phyloP scores from a whole-genome alignment of 1,140 invertebrate genomes.

The Bombus sibiricus region DNA sequence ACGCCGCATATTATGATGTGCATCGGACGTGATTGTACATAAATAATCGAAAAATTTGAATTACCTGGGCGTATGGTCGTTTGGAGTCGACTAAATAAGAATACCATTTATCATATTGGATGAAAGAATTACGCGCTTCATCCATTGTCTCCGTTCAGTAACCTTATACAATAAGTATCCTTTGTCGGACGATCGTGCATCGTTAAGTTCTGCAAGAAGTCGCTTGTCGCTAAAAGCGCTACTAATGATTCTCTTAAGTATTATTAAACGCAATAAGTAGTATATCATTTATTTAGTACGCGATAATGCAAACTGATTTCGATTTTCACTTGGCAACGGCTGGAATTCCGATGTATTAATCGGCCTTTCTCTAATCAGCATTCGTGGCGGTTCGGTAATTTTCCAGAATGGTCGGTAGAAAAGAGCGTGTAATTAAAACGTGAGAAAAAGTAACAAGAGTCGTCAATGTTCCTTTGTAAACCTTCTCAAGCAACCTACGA shows the following conservation, averaged over 20 bases:
- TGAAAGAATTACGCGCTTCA: slow-evolving; percentile 42
- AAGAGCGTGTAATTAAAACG: not conserved
- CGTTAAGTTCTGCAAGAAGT: slow-evolving; percentile 36
- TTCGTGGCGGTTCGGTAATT: slow-evolving; percentile 27
- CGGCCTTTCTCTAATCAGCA: slow-evolving; percentile 45
- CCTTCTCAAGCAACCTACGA: not conserved
- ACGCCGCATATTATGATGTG: not conserved
- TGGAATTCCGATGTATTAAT: not conserved
- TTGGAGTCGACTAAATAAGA: not conserved
- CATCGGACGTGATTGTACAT: not conserved
- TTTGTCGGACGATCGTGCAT: slow-evolving; percentile 57
- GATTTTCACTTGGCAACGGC: slow-evolving; percentile 36
- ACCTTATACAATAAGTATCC: slow-evolving; percentile 56
- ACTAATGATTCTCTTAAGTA: slow-evolving; percentile 37
- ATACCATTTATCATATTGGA: slow-evolving; percentile 15
- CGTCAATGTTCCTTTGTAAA: not conserved
- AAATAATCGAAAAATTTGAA: not conserved
- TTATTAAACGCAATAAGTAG: slow-evolving; percentile 20
- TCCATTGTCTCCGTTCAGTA: slow-evolving; percentile 62
- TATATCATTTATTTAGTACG: slow-evolving; percentile 31
- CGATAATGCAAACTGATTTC: slow-evolving; percentile 33
- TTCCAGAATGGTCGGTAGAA: slow-evolving; percentile 17
- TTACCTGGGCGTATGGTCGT: not conserved
- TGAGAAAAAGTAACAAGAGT: not conserved
- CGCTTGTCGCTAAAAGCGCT: slow-evolving; percentile 4